phyloP scores from a whole-genome alignment of 2,888 invertebrate genomes.

The Horisme vitalbata region DNA sequence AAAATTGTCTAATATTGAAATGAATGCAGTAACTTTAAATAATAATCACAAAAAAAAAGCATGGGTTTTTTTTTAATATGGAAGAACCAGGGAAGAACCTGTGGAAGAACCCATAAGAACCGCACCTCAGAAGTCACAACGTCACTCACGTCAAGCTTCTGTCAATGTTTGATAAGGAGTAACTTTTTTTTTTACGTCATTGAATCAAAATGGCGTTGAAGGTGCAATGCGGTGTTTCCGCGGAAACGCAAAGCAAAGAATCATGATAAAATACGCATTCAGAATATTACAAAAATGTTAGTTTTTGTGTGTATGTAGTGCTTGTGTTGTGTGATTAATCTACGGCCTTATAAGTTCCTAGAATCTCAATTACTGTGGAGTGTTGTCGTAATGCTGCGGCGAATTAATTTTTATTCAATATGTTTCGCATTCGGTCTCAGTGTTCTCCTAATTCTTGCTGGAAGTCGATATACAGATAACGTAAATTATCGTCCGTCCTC shows the following conservation, averaged over 20 bases:
- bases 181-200: conserved; percentile 36
- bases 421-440: conserved; percentile 79
- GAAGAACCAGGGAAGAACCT: no score
- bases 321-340: conserved; percentile 51
- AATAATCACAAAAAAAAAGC: neutral
- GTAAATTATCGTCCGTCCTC: conserved; percentile 72
- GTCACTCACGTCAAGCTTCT: no score
- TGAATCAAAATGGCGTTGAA: conserved; percentile 66
- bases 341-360: conserved; percentile 44
- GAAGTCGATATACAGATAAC: conserved; percentile 81
- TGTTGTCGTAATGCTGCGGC: conserved; percentile 76
- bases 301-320: conserved; percentile 61
- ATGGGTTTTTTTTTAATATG: no score
- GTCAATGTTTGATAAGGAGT: no score
- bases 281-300: conserved; percentile 50
- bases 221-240: conserved; percentile 82
- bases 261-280: conserved; percentile 66
- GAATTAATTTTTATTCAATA: conserved; percentile 78
- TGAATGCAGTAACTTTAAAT: no score
- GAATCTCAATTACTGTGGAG: conserved; percentile 45
- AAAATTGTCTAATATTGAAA: no score
- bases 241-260: conserved; percentile 69
- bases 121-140: no score
- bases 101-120: no score
- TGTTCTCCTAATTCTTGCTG: conserved; percentile 78